Evolutionary conservation across 2,113 vertebrate species (phyloP).

Genomic region (Gobius niger): DNA sequence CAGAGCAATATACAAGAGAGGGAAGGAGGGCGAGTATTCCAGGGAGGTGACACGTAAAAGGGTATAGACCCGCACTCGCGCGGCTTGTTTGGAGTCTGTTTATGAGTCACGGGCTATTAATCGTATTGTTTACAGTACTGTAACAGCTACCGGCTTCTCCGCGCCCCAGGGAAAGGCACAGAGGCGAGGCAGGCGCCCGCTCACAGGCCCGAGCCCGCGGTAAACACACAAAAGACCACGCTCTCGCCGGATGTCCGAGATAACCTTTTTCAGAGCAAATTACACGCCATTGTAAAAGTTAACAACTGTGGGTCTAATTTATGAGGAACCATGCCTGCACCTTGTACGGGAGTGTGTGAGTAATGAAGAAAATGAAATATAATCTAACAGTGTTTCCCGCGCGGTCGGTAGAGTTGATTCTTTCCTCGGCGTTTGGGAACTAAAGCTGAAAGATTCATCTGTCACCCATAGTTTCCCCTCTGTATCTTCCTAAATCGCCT

Average conservation of each 20-base stretch:
- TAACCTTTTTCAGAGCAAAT: conserved; percentile 37
- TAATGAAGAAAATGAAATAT: conserved; percentile 60
- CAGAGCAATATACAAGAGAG: conserved; percentile 20
- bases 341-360: conserved; percentile 21
- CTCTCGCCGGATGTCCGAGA: conserved; percentile 24
- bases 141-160: conserved; percentile 66
- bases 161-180: conserved; percentile 54
- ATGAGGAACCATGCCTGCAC: conserved; percentile 43
- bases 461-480: conserved; percentile 54
- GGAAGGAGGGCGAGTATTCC: conserved; percentile 50
- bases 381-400: conserved; percentile 36
- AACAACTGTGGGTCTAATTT: conserved; percentile 55
- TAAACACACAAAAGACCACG: conserved; percentile 47
- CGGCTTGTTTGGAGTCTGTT: conserved; percentile 68
- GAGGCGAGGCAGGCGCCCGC: conserved; percentile 64
- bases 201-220: conserved; percentile 29
- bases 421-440: conserved; percentile 58
- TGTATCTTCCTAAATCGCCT: conserved; percentile 58
- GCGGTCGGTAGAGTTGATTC: conserved; percentile 56
- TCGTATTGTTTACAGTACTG: conserved; percentile 76
- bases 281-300: conserved; percentile 55
- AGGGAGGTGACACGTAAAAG: conserved; percentile 53
- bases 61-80: conserved; percentile 46
- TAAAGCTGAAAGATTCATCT: conserved; percentile 55
- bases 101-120: conserved; percentile 78